Percentiles rank a stretch among this genome's conserved stretches.
These are phyloP conservation scores for Eueremaeus valkanovi DNA, from an alignment of 2,888 invertebrate species.

Conservation along the genomic window DNA sequence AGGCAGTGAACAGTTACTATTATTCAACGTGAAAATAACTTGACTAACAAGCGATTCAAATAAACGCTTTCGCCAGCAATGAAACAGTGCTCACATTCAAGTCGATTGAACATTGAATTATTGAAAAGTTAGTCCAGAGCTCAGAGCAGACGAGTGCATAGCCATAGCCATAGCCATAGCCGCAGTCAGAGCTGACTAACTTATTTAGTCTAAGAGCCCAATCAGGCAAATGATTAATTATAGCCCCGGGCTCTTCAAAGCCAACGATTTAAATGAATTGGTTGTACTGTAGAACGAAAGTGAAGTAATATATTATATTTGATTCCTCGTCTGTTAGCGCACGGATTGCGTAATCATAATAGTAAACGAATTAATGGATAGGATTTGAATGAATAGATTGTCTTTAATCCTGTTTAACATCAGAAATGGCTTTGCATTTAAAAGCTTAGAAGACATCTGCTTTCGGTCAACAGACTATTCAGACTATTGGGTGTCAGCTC, in stretches of 20 bases:
- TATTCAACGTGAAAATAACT: slow-evolving; percentile 13
- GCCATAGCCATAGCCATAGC: not conserved
- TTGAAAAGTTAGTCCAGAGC: slow-evolving; percentile 10
- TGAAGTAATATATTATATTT: not conserved
- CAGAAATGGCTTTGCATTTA: not conserved
- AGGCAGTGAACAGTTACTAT: not conserved
- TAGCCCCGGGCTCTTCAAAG: not conserved
- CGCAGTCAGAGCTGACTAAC: no score
- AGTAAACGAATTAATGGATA: no score
- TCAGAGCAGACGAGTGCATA: not conserved
- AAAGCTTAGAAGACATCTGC: slow-evolving; percentile 8
- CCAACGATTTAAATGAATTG: not conserved
- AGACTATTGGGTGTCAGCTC: not conserved
- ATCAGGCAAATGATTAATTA: slow-evolving; percentile 29
- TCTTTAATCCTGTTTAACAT: slow-evolving; percentile 22
- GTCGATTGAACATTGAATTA: no score
- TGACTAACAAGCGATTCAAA: slow-evolving; percentile 17
- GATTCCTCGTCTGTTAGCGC: not conserved
- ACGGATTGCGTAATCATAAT: not conserved
- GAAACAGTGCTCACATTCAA: no score
- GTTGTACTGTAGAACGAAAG: not conserved
- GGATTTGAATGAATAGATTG: no score
- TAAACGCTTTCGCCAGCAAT: not conserved
- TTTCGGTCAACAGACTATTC: slow-evolving; percentile 18
- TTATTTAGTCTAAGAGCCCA: not conserved